Base-by-base conservation (phyloP, 2,888 invertebrate genomes). In the Neoaliturus tenellus region DNA sequence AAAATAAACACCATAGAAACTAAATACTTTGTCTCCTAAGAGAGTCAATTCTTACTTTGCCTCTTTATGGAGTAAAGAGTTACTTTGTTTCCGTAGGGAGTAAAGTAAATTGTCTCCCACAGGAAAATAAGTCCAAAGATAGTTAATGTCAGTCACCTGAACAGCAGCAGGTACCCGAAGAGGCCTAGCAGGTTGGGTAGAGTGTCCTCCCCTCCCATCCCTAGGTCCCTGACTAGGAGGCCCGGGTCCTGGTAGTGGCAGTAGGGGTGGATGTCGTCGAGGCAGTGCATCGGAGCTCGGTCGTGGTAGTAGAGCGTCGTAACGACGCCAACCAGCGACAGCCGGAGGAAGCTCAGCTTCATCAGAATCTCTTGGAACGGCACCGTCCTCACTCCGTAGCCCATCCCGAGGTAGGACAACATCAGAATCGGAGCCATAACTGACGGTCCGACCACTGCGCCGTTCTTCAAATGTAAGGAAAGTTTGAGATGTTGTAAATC, bases 201-300 rank as follows among this genome's bases (percentile, higher is more conserved):
- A 85, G 93, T 93, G 14, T 89, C 90, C 0, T 92, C 90, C 31
- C 90, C 89, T 0, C 89, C 89, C 92, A 94, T 92, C 85, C 95
- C 95, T 86, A 96, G 89, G 88, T 95, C 94, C 82, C 93, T 90
- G 39, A 96, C 90, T 31, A 96, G 91, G 20, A 94, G 89, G 67
- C 90, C 90, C 0, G 94, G 93, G 84, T 93, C 92, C 78, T 90
- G 90, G 88, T 92, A 92, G 87, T 92, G 92, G 67, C 94, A 92
- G 89, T 94, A 95, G 12, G 87, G 75, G 0, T 93, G 87, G 85
- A 92, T 92, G 0, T 92, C 91, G 23, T 51, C 23, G 31, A 69
- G 6, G 88, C 96, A 96, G 8, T 93, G 91, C 91, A 96, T 91
- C 0, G 90, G 89, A 44, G 85, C 85, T 14, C 96, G 90, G 83